Percentiles rank a stretch among this genome's conserved stretches.
These are phyloP conservation scores for Notechis scutatus DNA, from an alignment of 2,113 vertebrate species.

Conservation along the genomic window DNA sequence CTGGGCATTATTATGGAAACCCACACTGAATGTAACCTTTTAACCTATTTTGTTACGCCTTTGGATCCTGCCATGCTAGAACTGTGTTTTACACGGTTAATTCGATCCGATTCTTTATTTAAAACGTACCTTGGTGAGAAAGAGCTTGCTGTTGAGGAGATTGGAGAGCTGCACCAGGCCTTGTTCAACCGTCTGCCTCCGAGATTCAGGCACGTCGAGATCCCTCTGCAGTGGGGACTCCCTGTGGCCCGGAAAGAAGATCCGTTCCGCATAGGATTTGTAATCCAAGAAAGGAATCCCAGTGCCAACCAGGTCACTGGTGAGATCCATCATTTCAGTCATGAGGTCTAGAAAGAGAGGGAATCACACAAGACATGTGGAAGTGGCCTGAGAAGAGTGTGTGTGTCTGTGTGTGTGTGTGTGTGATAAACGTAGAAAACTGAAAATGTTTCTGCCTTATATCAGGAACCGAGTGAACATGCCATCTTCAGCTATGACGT, in stretches of 20 bases:
- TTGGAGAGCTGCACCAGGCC: conserved; percentile 95
- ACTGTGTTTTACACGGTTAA: too few relatives aligned
- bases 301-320: conserved; percentile 92
- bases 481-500: neutral
- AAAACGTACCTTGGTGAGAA: conserved; percentile 90
- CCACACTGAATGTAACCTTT: neutral
- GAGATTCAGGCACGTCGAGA: conserved; percentile 89
- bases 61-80: neutral
- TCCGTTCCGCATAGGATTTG: conserved; percentile 89
- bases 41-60: neutral
- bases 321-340: conserved; percentile 99
- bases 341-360: conserved; percentile 82
- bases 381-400: neutral
- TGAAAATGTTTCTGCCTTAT: neutral
- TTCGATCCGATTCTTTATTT: neutral
- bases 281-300: conserved; percentile 98
- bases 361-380: neutral
- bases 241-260: conserved; percentile 95
- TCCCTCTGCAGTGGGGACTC: conserved; percentile 90
- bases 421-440: neutral
- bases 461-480: neutral
- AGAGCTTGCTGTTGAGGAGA: conserved; percentile 97
- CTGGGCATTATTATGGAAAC: neutral
- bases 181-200: conserved; percentile 92
- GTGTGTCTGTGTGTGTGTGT: too few relatives aligned